Percentiles rank a stretch among this genome's conserved stretches.
Evolutionary conservation across 2,888 invertebrate genomes (phyloP).

Genomic region (Alentia gelatinosa): DNA sequence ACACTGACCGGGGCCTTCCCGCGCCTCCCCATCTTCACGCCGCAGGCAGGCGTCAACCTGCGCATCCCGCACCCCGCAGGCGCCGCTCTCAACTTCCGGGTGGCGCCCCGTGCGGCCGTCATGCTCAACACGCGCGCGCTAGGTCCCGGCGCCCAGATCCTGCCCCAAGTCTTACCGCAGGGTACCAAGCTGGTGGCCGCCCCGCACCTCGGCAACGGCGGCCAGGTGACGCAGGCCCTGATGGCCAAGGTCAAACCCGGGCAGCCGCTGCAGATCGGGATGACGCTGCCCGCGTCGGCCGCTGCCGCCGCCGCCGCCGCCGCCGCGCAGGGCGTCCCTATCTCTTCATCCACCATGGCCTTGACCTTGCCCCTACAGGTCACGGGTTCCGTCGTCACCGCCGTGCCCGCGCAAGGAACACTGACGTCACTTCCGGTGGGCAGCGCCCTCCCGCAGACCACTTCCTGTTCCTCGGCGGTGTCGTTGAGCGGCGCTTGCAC

Average conservation of each 20-base stretch:
- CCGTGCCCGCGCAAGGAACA: constrained; percentile 46
- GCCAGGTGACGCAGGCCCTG: constrained; percentile 18
- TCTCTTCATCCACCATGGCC: neutral
- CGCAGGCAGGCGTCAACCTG: constrained; percentile 58
- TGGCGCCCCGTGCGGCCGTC: constrained; percentile 31
- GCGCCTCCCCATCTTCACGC: neutral
- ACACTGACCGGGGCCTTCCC: constrained; percentile 6
- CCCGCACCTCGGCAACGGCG: constrained; percentile 23
- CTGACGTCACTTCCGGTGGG: neutral
- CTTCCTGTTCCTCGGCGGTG: neutral
- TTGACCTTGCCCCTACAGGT: constrained; percentile 36
- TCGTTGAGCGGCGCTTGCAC: neutral
- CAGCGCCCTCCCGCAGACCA: neutral
- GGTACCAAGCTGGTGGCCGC: constrained; percentile 13
- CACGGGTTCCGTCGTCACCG: constrained; percentile 9
- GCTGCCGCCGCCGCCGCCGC: neutral
- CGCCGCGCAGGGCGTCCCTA: neutral
- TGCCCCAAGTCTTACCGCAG: neutral
- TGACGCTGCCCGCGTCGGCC: neutral
- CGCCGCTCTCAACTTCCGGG: constrained; percentile 56
- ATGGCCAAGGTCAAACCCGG: constrained; percentile 14
- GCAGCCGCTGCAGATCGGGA: neutral
- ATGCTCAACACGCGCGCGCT: constrained; percentile 36
- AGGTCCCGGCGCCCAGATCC: neutral
- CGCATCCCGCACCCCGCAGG: constrained; percentile 59